Base-by-base conservation (phyloP, 2,888 invertebrate species). In the Acrocera orbiculus region DNA sequence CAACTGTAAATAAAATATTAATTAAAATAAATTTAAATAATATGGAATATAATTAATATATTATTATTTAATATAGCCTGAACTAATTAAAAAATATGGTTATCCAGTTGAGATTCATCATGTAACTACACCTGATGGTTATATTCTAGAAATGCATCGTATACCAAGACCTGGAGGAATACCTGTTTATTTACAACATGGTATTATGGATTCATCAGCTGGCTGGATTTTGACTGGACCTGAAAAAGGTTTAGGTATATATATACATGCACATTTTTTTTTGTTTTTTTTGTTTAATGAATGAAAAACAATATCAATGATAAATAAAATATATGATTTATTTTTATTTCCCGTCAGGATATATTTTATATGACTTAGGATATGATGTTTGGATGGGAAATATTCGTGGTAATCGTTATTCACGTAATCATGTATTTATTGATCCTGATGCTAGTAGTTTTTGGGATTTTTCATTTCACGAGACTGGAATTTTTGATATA, bases 191-290 rank as follows among this genome's bases (percentile, higher is more conserved):
- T 62, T 75, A 27, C 30, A 76, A 26, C 75, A 75, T 43, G 76
- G 83, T 0, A 54, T 85, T 2, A 50, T 79, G 10, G 69, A 67
- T 14, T 72, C 73, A 5, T 73, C 79, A 0, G 67, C 71, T 4
- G 70, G 73, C 46, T 83, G 72, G 66, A 60, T 83, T 2, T 51
- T 76, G 17, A 69, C 73, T 52, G 71, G 73, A 1, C 72, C 72
- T 2, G 63, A 68, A 17, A 62, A 63, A 39, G 67, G 66, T 31
- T 58, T 79, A 28, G 41, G 41, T 41, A 30, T 35, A 16, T 17
- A n/a, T 28, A 7, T 13, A 2, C n/a, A n/a, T n/a, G n/a, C n/a
- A n/a, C n/a, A n/a, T n/a, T n/a, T n/a, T n/a, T n/a, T n/a, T n/a
- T n/a, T n/a, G n/a, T n/a, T n/a, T 25, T 24, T 10, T 14, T 27